A percentile compares a stretch with the other conserved stretches of the same genome.
Evolutionary conservation across 2,888 invertebrate genomes (phyloP).

Genomic region (Agrilus cyanescens): DNA sequence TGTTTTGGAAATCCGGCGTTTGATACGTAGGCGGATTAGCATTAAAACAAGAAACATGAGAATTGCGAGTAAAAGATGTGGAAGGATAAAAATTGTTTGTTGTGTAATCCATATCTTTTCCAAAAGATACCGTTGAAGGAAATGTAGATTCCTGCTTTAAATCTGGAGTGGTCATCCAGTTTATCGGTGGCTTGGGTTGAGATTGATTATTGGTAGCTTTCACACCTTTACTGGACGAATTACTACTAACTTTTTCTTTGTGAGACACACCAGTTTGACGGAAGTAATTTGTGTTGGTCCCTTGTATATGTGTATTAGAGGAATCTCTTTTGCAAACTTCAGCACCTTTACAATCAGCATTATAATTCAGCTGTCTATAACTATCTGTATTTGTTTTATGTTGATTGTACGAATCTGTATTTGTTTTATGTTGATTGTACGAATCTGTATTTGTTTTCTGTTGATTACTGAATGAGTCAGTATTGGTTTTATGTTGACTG

Average conservation of each 20-base stretch:
- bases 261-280: slow-evolving; percentile 5
- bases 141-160: slow-evolving; percentile 26
- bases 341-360: slow-evolving; percentile 3
- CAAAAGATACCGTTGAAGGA: slow-evolving; percentile 31
- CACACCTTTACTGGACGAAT: neutral
- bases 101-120: slow-evolving; percentile 28
- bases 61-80: slow-evolving; percentile 18
- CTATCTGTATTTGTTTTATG: too few species aligned
- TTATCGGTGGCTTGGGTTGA: slow-evolving; percentile 38
- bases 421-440: too few species aligned
- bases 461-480: too few species aligned
- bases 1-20: slow-evolving; percentile 17
- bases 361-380: slow-evolving; percentile 2
- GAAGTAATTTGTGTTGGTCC: slow-evolving; percentile 6
- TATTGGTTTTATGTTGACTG: too few species aligned
- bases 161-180: slow-evolving; percentile 52
- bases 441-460: too few species aligned
- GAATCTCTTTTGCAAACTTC: slow-evolving; percentile 4
- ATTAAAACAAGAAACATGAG: slow-evolving; percentile 23
- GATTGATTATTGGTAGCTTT: slow-evolving; percentile 17
- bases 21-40: slow-evolving; percentile 19
- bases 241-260: slow-evolving; percentile 7
- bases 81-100: slow-evolving; percentile 22
- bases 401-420: too few species aligned
- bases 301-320: slow-evolving; percentile 2